Evolutionary conservation across 2,113 vertebrate genomes (phyloP).

Genomic region (Ginglymostoma cirratum): DNA sequence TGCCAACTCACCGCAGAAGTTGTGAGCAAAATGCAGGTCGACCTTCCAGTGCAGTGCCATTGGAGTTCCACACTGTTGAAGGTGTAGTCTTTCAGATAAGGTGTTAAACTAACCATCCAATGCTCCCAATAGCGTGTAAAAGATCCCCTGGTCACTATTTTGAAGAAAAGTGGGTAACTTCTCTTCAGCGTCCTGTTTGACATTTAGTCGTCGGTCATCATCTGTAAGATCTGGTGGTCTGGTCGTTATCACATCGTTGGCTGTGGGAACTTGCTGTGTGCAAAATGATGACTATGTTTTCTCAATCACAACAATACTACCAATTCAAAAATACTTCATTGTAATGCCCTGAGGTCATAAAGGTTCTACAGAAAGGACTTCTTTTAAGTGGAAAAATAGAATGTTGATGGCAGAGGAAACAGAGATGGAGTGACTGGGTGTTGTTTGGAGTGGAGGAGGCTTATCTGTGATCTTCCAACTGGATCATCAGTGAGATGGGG

Average conservation of each 20-base stretch:
- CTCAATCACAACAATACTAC: neutral
- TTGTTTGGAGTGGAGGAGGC: neutral
- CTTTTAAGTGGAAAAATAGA: neutral
- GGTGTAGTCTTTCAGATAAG: neutral
- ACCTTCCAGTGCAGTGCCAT: neutral
- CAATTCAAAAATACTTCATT: neutral
- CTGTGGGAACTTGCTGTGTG: neutral
- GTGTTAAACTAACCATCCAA: neutral
- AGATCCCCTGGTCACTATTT: neutral
- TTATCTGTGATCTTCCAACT: neutral
- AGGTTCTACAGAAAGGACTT: neutral
- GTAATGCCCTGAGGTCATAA: too few species aligned
- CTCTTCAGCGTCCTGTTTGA: neutral
- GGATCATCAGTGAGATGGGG: neutral
- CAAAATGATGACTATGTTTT: neutral
- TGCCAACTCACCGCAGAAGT: neutral
- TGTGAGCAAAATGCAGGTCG: neutral
- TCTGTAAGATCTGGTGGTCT: neutral
- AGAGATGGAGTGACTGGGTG: neutral
- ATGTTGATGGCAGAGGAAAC: neutral
- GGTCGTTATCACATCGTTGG: neutral
- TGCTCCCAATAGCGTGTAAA: neutral
- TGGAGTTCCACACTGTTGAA: neutral
- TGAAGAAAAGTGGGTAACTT: neutral
- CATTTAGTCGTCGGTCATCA: neutral